Conservation (phyloP, 1,140 invertebrate species). For the Calephelis virginiensis region DNA sequence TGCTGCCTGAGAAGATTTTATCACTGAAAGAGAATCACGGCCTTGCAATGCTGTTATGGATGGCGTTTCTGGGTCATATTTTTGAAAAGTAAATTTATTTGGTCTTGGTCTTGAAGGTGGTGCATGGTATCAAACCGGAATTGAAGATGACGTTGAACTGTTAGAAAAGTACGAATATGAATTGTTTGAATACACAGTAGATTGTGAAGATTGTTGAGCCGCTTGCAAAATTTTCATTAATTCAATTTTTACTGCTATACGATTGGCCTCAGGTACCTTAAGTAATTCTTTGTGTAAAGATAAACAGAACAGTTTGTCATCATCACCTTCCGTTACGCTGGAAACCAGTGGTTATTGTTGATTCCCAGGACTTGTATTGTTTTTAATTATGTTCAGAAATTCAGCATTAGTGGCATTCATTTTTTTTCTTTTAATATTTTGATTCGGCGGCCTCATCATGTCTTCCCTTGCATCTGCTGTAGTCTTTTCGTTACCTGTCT, state of each 20-base stretch:
- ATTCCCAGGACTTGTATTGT: too few species aligned
- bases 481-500: too few species aligned
- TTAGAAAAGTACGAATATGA: too few species aligned
- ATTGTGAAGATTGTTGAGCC: too few species aligned
- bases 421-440: too few species aligned
- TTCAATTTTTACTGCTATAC: slow-evolving; percentile 18
- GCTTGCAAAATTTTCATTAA: slow-evolving; percentile 1
- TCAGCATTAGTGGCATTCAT: too few species aligned
- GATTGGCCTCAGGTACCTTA: slow-evolving; percentile 13
- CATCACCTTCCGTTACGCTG: neutral
- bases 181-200: too few species aligned
- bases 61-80: slow-evolving; percentile 23
- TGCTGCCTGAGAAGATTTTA: slow-evolving; percentile 24
- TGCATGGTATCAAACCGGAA: neutral
- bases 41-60: slow-evolving; percentile 21
- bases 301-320: slow-evolving; percentile 20
- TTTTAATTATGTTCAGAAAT: too few species aligned
- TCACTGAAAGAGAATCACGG: slow-evolving; percentile 21
- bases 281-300: slow-evolving; percentile 18
- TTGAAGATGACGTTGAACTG: neutral
- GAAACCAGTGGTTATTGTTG: too few species aligned
- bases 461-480: too few species aligned
- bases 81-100: slow-evolving; percentile 21
- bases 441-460: too few species aligned
- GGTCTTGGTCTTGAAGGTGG: slow-evolving; percentile 10